Base-by-base conservation (phyloP, 2,113 vertebrate species). In the Barnardius zonarius region DNA sequence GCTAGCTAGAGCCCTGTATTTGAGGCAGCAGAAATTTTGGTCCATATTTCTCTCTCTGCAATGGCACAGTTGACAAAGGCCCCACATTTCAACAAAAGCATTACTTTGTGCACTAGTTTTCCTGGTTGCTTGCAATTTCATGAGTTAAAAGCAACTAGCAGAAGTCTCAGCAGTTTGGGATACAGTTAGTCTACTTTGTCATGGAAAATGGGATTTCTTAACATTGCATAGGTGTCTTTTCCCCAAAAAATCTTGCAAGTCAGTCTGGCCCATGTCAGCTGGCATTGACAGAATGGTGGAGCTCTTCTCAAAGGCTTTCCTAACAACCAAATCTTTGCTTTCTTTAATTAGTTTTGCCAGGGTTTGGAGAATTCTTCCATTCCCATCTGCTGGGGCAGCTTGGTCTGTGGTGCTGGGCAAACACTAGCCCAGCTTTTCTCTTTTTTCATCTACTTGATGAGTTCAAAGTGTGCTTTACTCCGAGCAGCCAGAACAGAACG, bases 391-490 rank as follows among this genome's bases (percentile, higher is more conserved):
- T 14, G 35, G 0, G 55, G 35, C 52, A 25, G 63, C 63, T 3
- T 2, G 17, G 37, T 19, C 49, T 17, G 57, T 3, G 46, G 19
- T 2, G 18, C 75, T 10, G n/a, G 43, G 70, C 51, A 51, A 35
- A 3, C 33, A 0, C 44, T 10, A 12, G 12, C 11, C 16, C 62
- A 44, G n/a, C n/a, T 15, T 11, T 11, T 28, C 31, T 31, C 18
- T 39, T 39, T 39, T 39, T 39, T 11, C 39, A 39, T 12, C 39
- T 39, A 39, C 39, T 48, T 10, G 62, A 57, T 4, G 41, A 17
- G 14, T 2, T 43, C 41, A 5, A 1, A 24, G 9, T 14, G 16
- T 0, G 43, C 27, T 19, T 2, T 5, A 0, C 11, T 7, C n/a
- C 0, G 2, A 20, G 33, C 2, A 39, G 13, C 30, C 62, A 3